Percentiles rank a stretch among this genome's conserved stretches.
Evolutionary conservation across 1,140 invertebrate genomes (phyloP).

Genomic region (Helicorthomorpha holstii): DNA sequence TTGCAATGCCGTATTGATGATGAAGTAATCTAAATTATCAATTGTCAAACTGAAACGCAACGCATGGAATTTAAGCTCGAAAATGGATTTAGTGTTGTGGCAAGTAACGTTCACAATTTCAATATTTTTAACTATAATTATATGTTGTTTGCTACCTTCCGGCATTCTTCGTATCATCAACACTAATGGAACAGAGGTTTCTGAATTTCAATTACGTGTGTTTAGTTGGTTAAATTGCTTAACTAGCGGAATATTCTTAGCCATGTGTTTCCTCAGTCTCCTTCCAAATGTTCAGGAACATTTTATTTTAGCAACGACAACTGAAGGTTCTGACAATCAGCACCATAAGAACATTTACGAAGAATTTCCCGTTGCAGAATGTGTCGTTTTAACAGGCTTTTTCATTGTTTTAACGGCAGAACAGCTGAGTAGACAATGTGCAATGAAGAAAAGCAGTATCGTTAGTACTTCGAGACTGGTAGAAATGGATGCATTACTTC

Average conservation of each 20-base stretch:
- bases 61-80: too few species aligned
- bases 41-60: too few species aligned
- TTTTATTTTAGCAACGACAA: too few species aligned
- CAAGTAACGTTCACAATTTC: not conserved
- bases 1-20: too few species aligned
- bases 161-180: not conserved
- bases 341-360: conserved; percentile 7
- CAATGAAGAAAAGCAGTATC: not conserved
- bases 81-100: not conserved
- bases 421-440: conserved; percentile 7
- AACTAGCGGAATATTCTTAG: conserved; percentile 25
- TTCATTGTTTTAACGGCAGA: conserved; percentile 19
- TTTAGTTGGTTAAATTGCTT: conserved; percentile 23
- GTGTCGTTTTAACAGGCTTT: conserved; percentile 19
- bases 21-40: too few species aligned
- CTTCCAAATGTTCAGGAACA: conserved; percentile 22
- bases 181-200: not conserved
- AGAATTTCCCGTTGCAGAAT: conserved; percentile 18
- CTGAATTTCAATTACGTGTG: conserved; percentile 4
- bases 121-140: not conserved
- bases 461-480: not conserved
- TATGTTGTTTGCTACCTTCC: not conserved
- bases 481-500: not conserved
- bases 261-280: conserved; percentile 25
- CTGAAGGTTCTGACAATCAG: conserved; percentile 7